Conservation (phyloP, 2,888 invertebrate genomes). For the Harpalus rufipes region DNA sequence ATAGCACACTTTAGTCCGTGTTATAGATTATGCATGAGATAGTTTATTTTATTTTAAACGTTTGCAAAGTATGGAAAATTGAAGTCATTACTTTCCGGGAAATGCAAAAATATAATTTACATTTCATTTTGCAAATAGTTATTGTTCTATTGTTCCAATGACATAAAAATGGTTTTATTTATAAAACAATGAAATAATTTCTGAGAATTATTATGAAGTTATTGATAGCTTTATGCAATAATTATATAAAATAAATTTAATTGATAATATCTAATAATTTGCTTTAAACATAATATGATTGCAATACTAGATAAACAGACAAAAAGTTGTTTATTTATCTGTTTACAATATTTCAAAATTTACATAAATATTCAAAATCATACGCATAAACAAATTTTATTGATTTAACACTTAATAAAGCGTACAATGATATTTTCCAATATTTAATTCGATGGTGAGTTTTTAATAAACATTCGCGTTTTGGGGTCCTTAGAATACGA, state of each 20-base stretch:
- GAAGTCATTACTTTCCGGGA: neutral
- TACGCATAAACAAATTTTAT: neutral
- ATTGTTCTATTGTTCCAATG: neutral
- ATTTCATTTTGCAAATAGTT: neutral
- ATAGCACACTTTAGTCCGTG: conserved; percentile 1
- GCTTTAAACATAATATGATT: neutral
- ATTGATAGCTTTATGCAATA: neutral
- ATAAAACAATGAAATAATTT: neutral
- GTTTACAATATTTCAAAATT: neutral
- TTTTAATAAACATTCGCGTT: no score
- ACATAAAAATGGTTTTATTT: conserved; percentile 1
- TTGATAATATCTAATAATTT: neutral
- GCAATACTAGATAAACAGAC: neutral
- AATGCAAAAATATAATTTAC: neutral
- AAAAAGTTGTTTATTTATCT: neutral
- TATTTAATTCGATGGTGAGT: no score
- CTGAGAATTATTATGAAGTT: neutral
- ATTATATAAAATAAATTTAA: neutral
- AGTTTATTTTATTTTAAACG: neutral
- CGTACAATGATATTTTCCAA: conserved; percentile 1
- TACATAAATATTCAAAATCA: neutral
- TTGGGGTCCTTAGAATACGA: no score
- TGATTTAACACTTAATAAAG: neutral
- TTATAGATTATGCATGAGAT: conserved; percentile 35
- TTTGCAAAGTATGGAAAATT: neutral